phyloP scores from a whole-genome alignment of 1,140 invertebrate genomes.

The Cylas formicarius region DNA sequence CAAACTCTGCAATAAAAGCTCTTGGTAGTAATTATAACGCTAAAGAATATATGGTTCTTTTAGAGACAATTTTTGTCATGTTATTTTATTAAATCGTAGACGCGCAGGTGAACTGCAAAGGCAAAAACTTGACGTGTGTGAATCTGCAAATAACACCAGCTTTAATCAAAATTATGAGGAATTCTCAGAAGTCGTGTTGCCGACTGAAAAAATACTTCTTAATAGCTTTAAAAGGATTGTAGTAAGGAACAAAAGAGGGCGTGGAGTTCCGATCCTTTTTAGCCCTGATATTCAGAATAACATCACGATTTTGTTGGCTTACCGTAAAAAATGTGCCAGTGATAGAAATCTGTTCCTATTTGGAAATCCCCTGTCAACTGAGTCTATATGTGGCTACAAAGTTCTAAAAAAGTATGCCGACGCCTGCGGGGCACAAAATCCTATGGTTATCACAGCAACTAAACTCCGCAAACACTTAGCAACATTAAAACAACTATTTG shows the following conservation, averaged over 20 bases:
- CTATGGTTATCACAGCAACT: not conserved
- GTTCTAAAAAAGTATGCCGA: conserved; percentile 28
- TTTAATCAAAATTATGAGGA: conserved; percentile 8
- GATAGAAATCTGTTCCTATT: conserved; percentile 23
- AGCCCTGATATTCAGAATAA: conserved; percentile 18
- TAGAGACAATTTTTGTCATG: conserved; percentile 30
- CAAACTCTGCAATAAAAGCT: conserved; percentile 5
- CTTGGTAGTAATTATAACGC: conserved; percentile 9
- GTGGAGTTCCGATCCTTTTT: conserved; percentile 23
- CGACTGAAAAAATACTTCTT: conserved; percentile 15
- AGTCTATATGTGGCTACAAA: conserved; percentile 28
- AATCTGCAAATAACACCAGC: conserved; percentile 1
- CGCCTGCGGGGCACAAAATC: conserved; percentile 7
- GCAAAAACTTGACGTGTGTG: conserved; percentile 7
- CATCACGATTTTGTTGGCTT: conserved; percentile 12
- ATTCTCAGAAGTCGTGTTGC: conserved; percentile 13
- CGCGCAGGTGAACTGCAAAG: conserved; percentile 29
- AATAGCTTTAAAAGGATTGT: conserved; percentile 19
- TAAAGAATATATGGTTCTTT: conserved; percentile 7
- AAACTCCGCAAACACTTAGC: conserved; percentile 28
- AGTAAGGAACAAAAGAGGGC: conserved; percentile 17
- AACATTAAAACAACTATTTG: conserved; percentile 34
- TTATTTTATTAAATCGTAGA: conserved; percentile 29
- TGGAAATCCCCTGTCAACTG: conserved; percentile 20
- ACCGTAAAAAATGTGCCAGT: conserved; percentile 17